Percentiles rank a stretch among this genome's conserved stretches.
Evolutionary conservation across 2,113 vertebrate genomes (phyloP).

Genomic region (Patagioenas fasciata): DNA sequence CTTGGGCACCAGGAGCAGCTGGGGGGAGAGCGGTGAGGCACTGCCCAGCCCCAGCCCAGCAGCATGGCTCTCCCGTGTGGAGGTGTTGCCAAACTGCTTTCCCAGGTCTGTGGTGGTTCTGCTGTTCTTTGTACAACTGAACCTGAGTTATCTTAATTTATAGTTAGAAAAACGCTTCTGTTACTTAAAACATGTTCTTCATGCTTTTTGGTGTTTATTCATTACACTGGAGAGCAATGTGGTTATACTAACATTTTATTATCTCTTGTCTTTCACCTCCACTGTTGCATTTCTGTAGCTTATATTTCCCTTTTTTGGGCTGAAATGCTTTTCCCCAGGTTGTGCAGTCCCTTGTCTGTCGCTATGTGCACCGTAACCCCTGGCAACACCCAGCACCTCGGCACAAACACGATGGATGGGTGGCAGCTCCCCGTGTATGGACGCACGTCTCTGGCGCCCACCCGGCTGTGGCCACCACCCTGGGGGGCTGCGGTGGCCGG

Average conservation of each 20-base stretch:
- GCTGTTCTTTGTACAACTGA: not conserved
- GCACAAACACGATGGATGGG: not conserved
- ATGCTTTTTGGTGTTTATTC: slow-evolving; percentile 11
- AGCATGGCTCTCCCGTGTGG: accelerated
- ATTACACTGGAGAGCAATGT: not conserved
- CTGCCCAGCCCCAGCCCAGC: not conserved
- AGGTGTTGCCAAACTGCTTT: not conserved
- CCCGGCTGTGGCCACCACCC: not conserved
- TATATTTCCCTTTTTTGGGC: slow-evolving; percentile 55
- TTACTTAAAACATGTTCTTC: not conserved
- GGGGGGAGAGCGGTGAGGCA: accelerated
- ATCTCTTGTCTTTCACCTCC: slow-evolving; percentile 14
- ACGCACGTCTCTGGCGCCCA: not conserved
- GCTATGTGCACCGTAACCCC: slow-evolving; percentile 61
- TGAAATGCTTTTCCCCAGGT: not conserved
- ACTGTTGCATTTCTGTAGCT: not conserved
- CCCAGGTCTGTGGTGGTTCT: not conserved
- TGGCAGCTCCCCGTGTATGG: not conserved
- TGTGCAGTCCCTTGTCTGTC: not conserved
- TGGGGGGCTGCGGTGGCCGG: not conserved
- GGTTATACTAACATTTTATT: slow-evolving; percentile 22
- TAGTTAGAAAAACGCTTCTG: not conserved
- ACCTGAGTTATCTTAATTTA: not conserved
- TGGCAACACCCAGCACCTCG: slow-evolving; percentile 63
- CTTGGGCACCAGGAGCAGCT: not conserved